A percentile compares a stretch with the other conserved stretches of the same genome.
phyloP scores from a whole-genome alignment of 2,888 invertebrate species.

The Entomobrya multifasciata region DNA sequence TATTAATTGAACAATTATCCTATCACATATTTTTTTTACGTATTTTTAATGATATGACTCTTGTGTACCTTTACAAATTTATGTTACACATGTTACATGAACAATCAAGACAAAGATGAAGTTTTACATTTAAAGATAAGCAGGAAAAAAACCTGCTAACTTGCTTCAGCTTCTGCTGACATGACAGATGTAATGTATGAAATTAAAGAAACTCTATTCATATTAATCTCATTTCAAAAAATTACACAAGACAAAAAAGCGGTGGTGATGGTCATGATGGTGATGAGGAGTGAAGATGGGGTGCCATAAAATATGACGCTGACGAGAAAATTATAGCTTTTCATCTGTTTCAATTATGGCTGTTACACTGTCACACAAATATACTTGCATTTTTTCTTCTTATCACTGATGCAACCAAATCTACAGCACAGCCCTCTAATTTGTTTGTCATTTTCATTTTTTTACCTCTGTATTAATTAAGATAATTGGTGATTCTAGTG shows the following conservation, averaged over 20 bases:
- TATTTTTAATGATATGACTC: too few relatives aligned
- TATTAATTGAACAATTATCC: slow-evolving; percentile 29
- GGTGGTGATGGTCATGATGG: neutral
- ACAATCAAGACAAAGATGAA: too few relatives aligned
- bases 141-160: neutral
- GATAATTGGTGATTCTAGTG: too few relatives aligned
- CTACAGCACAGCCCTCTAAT: neutral
- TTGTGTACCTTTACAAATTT: too few relatives aligned
- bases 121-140: neutral
- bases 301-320: neutral
- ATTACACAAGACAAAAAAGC: neutral
- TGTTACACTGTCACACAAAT: neutral
- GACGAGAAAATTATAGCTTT: slow-evolving; percentile 43
- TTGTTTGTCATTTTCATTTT: neutral
- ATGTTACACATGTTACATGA: too few relatives aligned
- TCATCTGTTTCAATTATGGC: neutral
- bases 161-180: neutral
- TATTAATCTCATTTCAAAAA: neutral
- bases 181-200: neutral
- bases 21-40: neutral
- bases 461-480: neutral
- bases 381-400: neutral
- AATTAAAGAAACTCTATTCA: neutral
- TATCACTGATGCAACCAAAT: neutral
- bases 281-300: neutral